Conservation (phyloP, 2,888 invertebrate genomes). For the Stenichneumon culpator region DNA sequence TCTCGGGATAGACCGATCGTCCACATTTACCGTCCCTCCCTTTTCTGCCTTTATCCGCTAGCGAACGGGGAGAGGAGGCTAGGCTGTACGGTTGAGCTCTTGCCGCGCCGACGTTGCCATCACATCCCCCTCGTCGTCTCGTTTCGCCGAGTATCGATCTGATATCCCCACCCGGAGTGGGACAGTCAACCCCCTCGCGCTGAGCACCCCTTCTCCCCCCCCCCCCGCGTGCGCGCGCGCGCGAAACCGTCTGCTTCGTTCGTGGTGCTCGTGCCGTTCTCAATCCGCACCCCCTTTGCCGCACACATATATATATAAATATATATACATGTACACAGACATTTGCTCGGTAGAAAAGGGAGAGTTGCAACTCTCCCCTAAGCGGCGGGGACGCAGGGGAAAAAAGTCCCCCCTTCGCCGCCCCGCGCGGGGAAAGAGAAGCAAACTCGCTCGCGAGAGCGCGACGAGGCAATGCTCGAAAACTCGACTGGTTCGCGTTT, state of each 20-base stretch:
- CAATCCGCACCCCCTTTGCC: conserved; percentile 35
- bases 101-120: conserved; percentile 63
- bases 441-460: conserved; percentile 26
- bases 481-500: conserved; percentile 75
- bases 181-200: conserved; percentile 30
- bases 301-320: neutral
- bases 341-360: conserved; percentile 30
- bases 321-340: neutral
- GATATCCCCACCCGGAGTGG: conserved; percentile 73
- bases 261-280: neutral
- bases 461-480: conserved; percentile 69
- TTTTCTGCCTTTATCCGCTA: conserved; percentile 35
- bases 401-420: neutral
- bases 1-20: conserved; percentile 82
- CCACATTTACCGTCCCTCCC: conserved; percentile 71
- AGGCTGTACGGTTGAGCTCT: conserved; percentile 60
- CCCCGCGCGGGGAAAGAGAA: conserved; percentile 29
- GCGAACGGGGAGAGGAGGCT: conserved; percentile 20
- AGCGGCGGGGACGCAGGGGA: conserved; percentile 25
- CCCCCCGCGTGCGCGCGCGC: conserved; percentile 64
- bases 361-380: conserved; percentile 51
- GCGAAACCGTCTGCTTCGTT: conserved; percentile 75
- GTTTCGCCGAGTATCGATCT: conserved; percentile 83
- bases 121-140: conserved; percentile 71
- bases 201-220: conserved; percentile 53